A percentile compares a stretch with the other conserved stretches of the same genome.
These are phyloP conservation scores for Aurelia sp. DNA, from an alignment of 30 jellyfish, hydroid and myxozoan genomes.

Conservation along the genomic window DNA sequence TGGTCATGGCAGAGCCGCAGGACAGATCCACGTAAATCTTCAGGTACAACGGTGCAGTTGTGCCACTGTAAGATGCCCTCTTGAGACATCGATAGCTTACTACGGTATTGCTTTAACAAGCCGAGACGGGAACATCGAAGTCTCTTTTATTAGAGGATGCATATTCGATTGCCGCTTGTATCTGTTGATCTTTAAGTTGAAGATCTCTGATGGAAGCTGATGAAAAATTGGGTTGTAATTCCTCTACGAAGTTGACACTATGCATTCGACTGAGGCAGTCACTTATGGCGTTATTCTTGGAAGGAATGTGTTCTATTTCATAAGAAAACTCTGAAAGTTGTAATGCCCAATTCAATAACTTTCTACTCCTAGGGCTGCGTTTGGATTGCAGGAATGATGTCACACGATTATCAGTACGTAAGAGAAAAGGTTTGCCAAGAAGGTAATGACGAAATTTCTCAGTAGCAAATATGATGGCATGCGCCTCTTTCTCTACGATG, in stretches of 20 bases:
- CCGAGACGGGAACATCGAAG: conserved; percentile 26
- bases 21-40: conserved; percentile 12
- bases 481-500: background rate
- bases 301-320: conserved; percentile 16
- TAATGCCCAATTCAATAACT: conserved; percentile 14
- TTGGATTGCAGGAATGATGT: conserved; percentile 35
- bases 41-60: conserved; percentile 40
- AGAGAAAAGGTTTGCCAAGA: conserved; percentile 40
- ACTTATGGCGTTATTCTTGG: conserved; percentile 16
- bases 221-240: conserved; percentile 10
- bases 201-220: conserved; percentile 16
- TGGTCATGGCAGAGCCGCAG: conserved; percentile 36
- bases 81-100: background rate
- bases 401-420: conserved; percentile 44
- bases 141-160: conserved; percentile 27
- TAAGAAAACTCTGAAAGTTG: background rate
- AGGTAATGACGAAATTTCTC: conserved; percentile 30
- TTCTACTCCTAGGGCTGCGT: conserved; percentile 30
- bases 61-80: conserved; percentile 34
- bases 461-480: conserved; percentile 14
- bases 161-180: conserved; percentile 7
- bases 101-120: background rate
- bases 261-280: conserved; percentile 51
- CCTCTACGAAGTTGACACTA: conserved; percentile 32
- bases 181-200: conserved; percentile 1